A percentile compares a stretch with the other conserved stretches of the same genome.
These are phyloP conservation scores for Drosophila falleni DNA, from an alignment of 2,888 invertebrate genomes.

Conservation along the genomic window DNA sequence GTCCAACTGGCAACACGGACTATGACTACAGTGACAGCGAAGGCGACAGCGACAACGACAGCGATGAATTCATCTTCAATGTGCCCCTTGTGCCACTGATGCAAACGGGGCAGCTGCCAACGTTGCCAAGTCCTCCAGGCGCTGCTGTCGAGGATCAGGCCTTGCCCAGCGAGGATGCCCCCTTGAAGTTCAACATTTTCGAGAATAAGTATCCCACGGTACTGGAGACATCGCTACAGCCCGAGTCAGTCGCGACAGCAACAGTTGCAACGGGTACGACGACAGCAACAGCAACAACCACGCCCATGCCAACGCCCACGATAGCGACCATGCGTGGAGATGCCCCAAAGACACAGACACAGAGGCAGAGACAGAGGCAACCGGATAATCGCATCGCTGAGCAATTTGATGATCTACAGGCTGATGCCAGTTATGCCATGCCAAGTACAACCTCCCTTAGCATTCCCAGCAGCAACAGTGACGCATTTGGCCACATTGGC, in stretches of 20 bases:
- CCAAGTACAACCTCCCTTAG: conserved; percentile 52
- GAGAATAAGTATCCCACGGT: conserved; percentile 80
- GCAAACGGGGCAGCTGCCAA: conserved; percentile 13
- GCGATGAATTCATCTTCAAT: conserved; percentile 49
- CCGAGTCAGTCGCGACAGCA: conserved; percentile 34
- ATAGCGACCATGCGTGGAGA: conserved; percentile 36
- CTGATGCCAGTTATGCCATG: conserved; percentile 53
- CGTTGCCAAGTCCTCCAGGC: conserved; percentile 5
- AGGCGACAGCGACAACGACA: conserved; percentile 34
- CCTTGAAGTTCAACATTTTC: conserved; percentile 84
- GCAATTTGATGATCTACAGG: conserved; percentile 47
- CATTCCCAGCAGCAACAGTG: conserved; percentile 27
- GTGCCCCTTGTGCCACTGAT: conserved; percentile 22
- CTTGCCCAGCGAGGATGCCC: conserved; percentile 80
- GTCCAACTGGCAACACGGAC: conserved; percentile 32
- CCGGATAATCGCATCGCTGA: conserved; percentile 42
- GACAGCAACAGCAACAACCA: conserved; percentile 14
- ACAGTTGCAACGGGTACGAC: not conserved
- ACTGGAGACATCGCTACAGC: conserved; percentile 13
- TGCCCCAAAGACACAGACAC: conserved; percentile 16
- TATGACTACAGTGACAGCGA: conserved; percentile 80
- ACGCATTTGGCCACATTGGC: conserved; percentile 59
- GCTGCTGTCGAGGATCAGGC: conserved; percentile 61
- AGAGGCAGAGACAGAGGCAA: not conserved
- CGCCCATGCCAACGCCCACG: conserved; percentile 34